Evolutionary conservation across 2,797 vertebrate genomes (phyloP), one percentile per base, ranked within the genome.

Genomic region (Eulemur mongoz): DNA sequence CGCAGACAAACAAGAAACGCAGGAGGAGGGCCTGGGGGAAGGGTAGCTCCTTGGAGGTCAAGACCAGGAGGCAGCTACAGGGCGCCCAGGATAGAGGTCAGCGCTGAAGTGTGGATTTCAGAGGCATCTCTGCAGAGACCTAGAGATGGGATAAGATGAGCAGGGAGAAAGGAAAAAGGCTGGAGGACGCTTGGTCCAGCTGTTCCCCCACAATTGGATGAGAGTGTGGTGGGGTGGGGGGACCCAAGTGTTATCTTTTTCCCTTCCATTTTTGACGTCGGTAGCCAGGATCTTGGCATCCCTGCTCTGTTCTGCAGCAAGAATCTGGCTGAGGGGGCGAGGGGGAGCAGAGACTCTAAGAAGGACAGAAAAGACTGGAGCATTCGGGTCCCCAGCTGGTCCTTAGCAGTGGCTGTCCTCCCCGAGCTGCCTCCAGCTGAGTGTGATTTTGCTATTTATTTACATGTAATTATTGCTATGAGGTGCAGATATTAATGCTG

Each of bases 381-480:
- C 96, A 72, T 97, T 91, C 98, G 72, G 97, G 99, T 99, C 99
- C 99, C 99, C 99, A 99, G 99, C 99, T 99, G 99, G 99, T 99
- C 98, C 99, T 98, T 98, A 98, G 98, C 95, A 78, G 97, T 87
- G 97, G 95, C 98, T 98, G 99, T 98, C 98, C 97, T 98, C 97
- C 59, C 98, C 93, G 97, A 98, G 98, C 99, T 98, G 99, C 98
- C 99, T 99, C 99, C 99, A 99, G 99, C 99, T 99, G 99, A 99
- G 98, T 98, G 98, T 99, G 99, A 99, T 99, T 99, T 99, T 99
- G 99, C 99, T 99, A 99, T 99, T 99, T 99, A 99, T 99, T 99
- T 99, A 99, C 99, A 99, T 99, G 99, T 99, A 99, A 99, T 99
- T 99, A 99, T 99, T 99, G 99, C 99, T 99, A 99, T 99, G 99